These are phyloP conservation scores for Crotophaga sulcirostris DNA, from an alignment of 2,113 vertebrate genomes.

Conservation along the genomic window DNA sequence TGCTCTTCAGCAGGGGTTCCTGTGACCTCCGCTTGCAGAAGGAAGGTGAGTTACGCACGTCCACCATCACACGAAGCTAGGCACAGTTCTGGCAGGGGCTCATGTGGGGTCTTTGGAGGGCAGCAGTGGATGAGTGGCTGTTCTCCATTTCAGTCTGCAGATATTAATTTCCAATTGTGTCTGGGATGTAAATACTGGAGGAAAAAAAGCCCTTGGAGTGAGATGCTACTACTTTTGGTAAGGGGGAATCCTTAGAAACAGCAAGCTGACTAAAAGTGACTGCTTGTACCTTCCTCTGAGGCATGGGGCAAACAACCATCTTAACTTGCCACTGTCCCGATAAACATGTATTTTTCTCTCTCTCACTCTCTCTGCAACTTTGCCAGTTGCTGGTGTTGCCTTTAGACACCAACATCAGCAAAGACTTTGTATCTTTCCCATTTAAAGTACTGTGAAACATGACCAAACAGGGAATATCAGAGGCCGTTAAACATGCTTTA, in stretches of 20 bases:
- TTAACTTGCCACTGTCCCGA: not conserved
- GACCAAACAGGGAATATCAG: constrained; percentile 71
- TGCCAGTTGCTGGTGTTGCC: not conserved
- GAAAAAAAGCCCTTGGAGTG: not conserved
- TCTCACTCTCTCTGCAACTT: not conserved
- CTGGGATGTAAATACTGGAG: not conserved
- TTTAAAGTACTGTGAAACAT: constrained; percentile 71
- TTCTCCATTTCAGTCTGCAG: not conserved
- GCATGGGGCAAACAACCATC: not conserved
- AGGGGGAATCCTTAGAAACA: not conserved
- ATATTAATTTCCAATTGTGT: not conserved
- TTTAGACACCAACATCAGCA: not conserved
- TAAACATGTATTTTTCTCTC: accelerated
- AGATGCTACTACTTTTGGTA: not conserved
- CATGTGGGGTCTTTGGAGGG: accelerated
- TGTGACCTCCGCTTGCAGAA: not conserved
- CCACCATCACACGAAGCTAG: accelerated
- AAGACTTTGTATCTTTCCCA: constrained; percentile 34
- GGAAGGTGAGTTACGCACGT: too few relatives aligned
- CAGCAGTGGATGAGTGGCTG: not conserved
- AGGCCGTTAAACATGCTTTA: constrained; percentile 77
- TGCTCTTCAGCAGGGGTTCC: not conserved
- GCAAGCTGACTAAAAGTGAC: not conserved
- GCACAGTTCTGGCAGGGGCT: not conserved
- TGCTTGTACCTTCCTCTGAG: not conserved